These are phyloP conservation scores for Brachypalpus laphriformis DNA, from an alignment of 2,888 invertebrate genomes.

Conservation along the genomic window DNA sequence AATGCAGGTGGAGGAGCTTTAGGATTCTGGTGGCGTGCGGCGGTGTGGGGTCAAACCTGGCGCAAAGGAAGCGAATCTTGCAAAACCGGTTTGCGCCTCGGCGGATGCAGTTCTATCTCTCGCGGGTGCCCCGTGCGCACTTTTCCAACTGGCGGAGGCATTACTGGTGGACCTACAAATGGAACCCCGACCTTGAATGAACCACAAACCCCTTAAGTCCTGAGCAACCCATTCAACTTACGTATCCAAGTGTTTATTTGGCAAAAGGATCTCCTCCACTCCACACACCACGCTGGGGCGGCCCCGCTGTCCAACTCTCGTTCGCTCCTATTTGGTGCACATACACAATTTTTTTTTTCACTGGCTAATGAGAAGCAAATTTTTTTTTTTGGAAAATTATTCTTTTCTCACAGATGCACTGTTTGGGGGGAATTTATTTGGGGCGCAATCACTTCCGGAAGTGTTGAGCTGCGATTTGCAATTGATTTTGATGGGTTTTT, in stretches of 20 bases:
- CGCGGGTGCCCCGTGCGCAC: too few relatives aligned
- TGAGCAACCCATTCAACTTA: conserved; percentile 2
- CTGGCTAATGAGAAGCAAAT: conserved; percentile 34
- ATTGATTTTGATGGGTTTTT: conserved; percentile 39
- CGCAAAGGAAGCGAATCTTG: conserved; percentile 58
- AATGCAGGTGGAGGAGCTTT: conserved; percentile 54
- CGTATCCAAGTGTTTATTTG: conserved; percentile 29
- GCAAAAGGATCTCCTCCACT: background rate
- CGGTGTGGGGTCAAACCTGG: conserved; percentile 30
- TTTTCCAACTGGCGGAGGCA: background rate
- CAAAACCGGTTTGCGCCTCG: conserved; percentile 52
- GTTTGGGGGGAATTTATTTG: background rate
- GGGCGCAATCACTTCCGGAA: conserved; percentile 23
- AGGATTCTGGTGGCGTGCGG: background rate
- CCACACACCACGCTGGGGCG: background rate
- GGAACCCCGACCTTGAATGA: conserved; percentile 27
- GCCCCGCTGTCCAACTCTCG: conserved; percentile 34
- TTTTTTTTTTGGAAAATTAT: conserved; percentile 11
- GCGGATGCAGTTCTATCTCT: background rate
- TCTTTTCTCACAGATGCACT: conserved; percentile 40
- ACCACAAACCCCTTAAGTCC: background rate
- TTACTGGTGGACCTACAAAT: background rate
- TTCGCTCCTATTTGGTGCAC: conserved; percentile 67
- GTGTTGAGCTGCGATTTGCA: conserved; percentile 7
- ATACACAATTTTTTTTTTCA: conserved; percentile 69